phyloP scores from a whole-genome alignment of 2,888 invertebrate genomes.

The Phlogophora meticulosa region DNA sequence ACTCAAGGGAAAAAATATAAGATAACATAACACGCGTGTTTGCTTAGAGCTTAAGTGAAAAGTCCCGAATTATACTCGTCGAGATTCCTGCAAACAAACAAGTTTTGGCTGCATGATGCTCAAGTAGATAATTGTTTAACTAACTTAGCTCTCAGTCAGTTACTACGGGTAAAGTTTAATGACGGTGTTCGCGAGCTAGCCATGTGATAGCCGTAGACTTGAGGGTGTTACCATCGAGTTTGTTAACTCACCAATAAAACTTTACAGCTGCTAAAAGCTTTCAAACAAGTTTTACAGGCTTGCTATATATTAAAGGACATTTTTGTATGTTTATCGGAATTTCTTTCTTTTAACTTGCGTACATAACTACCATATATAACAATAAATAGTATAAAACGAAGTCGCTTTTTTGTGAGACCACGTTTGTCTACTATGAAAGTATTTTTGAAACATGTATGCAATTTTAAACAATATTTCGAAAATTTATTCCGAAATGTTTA shows the following conservation, averaged over 20 bases:
- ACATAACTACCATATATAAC: too few relatives aligned
- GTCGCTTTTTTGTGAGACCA: too few relatives aligned
- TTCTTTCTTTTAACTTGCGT: not conserved
- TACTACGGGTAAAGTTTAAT: conserved; percentile 58
- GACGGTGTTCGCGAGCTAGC: conserved; percentile 43
- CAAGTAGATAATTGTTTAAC: conserved; percentile 58
- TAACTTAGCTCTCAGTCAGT: conserved; percentile 52
- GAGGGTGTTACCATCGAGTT: conserved; percentile 23
- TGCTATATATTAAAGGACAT: conserved; percentile 4
- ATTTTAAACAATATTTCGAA: too few relatives aligned
- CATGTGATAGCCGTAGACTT: conserved; percentile 44
- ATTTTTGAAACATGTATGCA: too few relatives aligned
- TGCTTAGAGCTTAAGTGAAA: conserved; percentile 29
- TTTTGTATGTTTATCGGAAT: not conserved
- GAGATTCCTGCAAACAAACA: conserved; percentile 27
- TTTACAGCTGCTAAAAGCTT: conserved; percentile 55
- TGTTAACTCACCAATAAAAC: conserved; percentile 58
- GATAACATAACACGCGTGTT: conserved; percentile 23
- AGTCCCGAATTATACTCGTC: conserved; percentile 23
- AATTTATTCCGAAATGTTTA: too few relatives aligned
- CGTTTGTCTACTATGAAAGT: too few relatives aligned
- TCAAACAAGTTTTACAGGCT: conserved; percentile 22
- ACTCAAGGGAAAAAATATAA: conserved; percentile 39
- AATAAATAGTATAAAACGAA: too few relatives aligned
- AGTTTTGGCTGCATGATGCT: conserved; percentile 32